A percentile compares a stretch with the other conserved stretches of the same genome.
Evolutionary conservation across 2,113 vertebrate genomes (phyloP).

Genomic region (Gymnorhina tibicen): DNA sequence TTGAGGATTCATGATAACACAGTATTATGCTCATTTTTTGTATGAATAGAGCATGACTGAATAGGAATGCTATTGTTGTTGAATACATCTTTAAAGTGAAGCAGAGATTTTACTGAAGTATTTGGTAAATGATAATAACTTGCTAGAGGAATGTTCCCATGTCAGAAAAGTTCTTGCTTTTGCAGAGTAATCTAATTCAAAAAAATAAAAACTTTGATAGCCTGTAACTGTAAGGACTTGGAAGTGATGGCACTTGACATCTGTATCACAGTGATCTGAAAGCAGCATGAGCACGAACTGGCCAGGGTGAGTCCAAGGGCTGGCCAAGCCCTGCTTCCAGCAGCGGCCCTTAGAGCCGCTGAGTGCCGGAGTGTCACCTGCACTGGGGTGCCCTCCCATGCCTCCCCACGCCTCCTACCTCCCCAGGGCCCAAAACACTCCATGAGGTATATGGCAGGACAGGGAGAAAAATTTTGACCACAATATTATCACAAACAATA

Average conservation of each 20-base stretch:
- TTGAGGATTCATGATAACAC: constrained; percentile 33
- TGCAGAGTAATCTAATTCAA: neutral
- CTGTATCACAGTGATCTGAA: neutral
- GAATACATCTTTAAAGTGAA: constrained; percentile 7
- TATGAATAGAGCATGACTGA: constrained; percentile 14
- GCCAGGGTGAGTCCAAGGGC: neutral
- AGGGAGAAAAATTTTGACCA: neutral
- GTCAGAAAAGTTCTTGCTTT: neutral
- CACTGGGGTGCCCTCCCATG: neutral
- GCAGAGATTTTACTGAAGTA: constrained; percentile 4
- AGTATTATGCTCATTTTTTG: constrained; percentile 34
- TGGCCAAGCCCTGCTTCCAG: neutral
- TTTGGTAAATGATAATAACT: neutral
- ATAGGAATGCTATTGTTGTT: neutral
- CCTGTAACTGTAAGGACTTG: neutral
- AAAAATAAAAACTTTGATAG: neutral
- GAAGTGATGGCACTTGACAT: neutral
- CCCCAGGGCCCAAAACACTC: neutral
- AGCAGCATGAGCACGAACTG: neutral
- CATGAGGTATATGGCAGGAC: neutral
- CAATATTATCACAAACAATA: neutral
- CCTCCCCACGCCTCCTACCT: neutral
- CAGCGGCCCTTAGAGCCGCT: accelerated
- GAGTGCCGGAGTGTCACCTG: neutral
- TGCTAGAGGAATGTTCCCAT: neutral